Percentiles rank a stretch among this genome's conserved stretches.
These are phyloP conservation scores for Progne subis DNA, from an alignment of 2,113 vertebrate genomes.

Conservation along the genomic window DNA sequence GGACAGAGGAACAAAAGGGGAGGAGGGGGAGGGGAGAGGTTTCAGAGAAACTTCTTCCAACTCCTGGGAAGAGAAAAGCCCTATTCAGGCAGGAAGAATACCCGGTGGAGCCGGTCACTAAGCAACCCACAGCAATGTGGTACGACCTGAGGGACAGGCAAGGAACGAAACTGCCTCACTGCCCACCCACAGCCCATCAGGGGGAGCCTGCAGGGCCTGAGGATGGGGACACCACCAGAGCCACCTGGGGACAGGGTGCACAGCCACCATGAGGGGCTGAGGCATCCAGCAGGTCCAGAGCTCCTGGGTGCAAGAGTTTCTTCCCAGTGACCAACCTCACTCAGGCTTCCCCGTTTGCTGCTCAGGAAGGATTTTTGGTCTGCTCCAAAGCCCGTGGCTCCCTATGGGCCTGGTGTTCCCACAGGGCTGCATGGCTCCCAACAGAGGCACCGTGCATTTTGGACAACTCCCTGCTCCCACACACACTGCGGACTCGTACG, in stretches of 20 bases:
- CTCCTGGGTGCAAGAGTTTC: neutral
- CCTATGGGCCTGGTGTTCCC: neutral
- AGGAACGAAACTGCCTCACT: neutral
- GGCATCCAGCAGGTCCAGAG: neutral
- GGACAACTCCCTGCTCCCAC: neutral
- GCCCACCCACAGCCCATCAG: neutral
- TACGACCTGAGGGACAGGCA: neutral
- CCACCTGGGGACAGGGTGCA: neutral
- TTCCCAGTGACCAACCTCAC: neutral
- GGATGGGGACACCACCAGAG: neutral
- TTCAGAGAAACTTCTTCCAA: conserved; percentile 54
- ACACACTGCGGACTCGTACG: fast-evolving
- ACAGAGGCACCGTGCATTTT: fast-evolving
- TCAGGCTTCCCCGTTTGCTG: neutral
- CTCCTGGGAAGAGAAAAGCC: conserved; percentile 43
- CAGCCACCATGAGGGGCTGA: neutral
- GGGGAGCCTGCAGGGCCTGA: neutral
- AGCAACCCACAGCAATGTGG: conserved; percentile 57
- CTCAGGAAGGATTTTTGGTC: neutral
- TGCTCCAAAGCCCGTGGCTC: neutral
- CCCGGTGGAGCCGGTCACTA: conserved; percentile 47
- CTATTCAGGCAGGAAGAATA: conserved; percentile 67
- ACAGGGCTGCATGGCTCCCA: neutral
- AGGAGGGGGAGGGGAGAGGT: conserved; percentile 45
- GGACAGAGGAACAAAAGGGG: conserved; percentile 4